Evolutionary conservation across 2,113 vertebrate species (phyloP), one percentile per base, ranked within the genome.

Genomic region (Bolborhynchus lineola): DNA sequence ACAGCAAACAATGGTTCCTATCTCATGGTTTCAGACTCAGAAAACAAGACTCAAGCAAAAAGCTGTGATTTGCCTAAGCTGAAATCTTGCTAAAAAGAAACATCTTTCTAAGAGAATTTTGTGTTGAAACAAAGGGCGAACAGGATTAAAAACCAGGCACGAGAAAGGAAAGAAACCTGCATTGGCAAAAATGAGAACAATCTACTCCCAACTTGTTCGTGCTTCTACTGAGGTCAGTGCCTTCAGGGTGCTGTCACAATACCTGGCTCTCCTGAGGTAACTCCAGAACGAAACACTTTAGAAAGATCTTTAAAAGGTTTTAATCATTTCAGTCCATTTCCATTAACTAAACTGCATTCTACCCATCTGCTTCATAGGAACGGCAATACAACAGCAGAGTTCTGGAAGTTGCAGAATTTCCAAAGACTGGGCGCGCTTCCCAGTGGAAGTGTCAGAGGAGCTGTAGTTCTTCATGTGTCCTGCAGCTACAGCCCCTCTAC

Each of bases 141-240:
- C 10, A 7, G 26, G 0, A 4, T 46, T 13, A 41, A 76, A 90
- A 59, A 41, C 0, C 11, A n/a, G 28, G 16, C 10, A 8, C 13
- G 62, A 72, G 60, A 78, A 68, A 74, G 41, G 50, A 26, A 29
- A 31, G 25, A 28, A 46, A 76, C 49, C 35, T 37, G 35, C 4
- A 5, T 49, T 67, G 52, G 55, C 55, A 14, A 18, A 41, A 37
- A 35, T 6, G 42, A 39, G 41, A 53, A 50, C 24, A 53, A 25
- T 0, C 13, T 17, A 10, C 2, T 21, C 35, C 47, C 1, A 3
- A 6, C 24, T 24, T 72, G 33, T 12, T 6, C 11, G 6, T 14
- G 3, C 6, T 28, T 37, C 23, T 23, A 11, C 37, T 16, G 41
- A 47, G 44, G 10, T 37, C 25, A 17, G 20, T 39, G 52, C 50